Conservation (phyloP, 2,888 invertebrate genomes). For the Yponomeuta malinellus region DNA sequence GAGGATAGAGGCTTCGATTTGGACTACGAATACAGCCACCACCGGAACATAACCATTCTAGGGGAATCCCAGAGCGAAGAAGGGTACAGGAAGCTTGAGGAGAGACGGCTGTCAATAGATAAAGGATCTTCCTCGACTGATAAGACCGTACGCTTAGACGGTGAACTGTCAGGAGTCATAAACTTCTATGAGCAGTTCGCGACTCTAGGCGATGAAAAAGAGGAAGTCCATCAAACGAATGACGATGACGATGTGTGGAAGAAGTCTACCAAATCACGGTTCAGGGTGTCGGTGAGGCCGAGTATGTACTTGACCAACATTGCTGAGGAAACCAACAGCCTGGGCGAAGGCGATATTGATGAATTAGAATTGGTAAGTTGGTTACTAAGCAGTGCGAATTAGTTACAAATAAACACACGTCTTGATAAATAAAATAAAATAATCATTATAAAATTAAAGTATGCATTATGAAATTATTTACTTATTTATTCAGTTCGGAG, state of each 20-base stretch:
- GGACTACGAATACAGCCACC: conserved; percentile 49
- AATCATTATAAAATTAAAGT: too few species aligned
- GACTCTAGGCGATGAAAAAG: conserved; percentile 43
- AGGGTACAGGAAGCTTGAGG: conserved; percentile 38
- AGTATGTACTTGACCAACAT: conserved; percentile 61
- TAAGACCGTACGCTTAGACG: conserved; percentile 32
- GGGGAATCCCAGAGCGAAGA: conserved; percentile 28
- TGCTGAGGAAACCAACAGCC: conserved; percentile 47
- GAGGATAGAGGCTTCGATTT: conserved; percentile 66
- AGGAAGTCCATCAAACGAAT: conserved; percentile 25
- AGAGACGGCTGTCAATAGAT: conserved; percentile 29
- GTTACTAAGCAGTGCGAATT: background rate
- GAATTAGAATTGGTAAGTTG: conserved; percentile 55
- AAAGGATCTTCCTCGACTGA: conserved; percentile 19
- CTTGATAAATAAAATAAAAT: too few species aligned
- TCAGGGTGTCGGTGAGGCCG: conserved; percentile 60
- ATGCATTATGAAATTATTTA: too few species aligned
- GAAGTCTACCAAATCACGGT: conserved; percentile 38
- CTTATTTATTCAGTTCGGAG: too few species aligned
- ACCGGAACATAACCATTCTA: conserved; percentile 29
- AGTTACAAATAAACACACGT: too few species aligned
- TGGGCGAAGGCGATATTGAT: conserved; percentile 39
- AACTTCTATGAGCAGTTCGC: conserved; percentile 70
- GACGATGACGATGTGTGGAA: conserved; percentile 36
- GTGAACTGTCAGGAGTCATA: conserved; percentile 43